Base-by-base conservation (phyloP, 2,797 vertebrate species). In the Trachurus trachurus region DNA sequence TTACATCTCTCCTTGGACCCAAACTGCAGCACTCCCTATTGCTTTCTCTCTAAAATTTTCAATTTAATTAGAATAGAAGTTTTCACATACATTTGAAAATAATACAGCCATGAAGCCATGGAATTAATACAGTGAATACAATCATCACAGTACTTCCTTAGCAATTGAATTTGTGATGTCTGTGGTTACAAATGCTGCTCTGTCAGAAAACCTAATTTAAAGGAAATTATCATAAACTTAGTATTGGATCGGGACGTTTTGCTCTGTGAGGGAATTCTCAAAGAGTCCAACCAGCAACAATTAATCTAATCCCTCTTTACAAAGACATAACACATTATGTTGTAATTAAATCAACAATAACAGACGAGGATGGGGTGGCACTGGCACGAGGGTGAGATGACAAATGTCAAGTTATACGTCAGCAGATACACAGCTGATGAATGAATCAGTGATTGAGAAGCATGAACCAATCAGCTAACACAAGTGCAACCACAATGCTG, bases 361-460 rank as follows among this genome's bases (percentile, higher is more conserved):
- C 47, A n/a, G n/a, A 49, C 9, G 34, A 60, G 19, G 9, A 4
- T 21, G n/a, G 56, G 11, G 37, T 60, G 13, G 21, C 2, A 3
- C 19, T 39, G 19, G 31, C 13, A 22, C 17, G 0, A 22, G 1
- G 50, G 3, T 10, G 17, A 34, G 10, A 34, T 42, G 50, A 54
- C 16, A 53, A 22, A 6, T 53, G 50, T 54, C 52, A 54, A 54
- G 21, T 26, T 26, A 13, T 54, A 54, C 13, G 19, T 50, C 70
- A 67, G 57, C 45, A 52, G 22, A 19, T 6, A 21, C 37, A 16
- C 29, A 62, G 62, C 69, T 19, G 31, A 66, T 50, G 53, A 65
- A 59, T 65, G 53, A 71, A 67, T 9, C 70, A 19, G 26, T 22
- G 10, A n/a, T 59, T 52, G n/a, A 53, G 61, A 60, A 29, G 57